Evolutionary conservation across 2,113 vertebrate genomes (phyloP), one percentile per base, ranked within the genome.

Genomic region (Zosterops pallidus): DNA sequence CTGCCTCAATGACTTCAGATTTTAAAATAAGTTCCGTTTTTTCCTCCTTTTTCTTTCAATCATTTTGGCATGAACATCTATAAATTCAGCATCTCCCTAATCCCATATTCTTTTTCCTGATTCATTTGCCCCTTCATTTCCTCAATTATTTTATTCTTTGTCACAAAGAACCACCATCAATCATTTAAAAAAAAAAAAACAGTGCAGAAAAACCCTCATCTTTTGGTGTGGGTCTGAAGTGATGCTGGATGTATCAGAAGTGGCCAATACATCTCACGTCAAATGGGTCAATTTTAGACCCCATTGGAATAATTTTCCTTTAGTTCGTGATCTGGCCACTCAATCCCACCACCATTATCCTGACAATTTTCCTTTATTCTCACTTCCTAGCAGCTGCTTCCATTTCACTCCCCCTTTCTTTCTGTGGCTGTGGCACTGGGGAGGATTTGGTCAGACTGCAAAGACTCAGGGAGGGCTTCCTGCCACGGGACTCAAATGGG

Each of bases 331-430:
- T 29, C 42, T 42, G 55, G 67, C 35, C 52, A 55, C 28, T 39
- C 35, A 37, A 25, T 41, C 67, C 84, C 75, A 70, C 16, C 59
- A 63, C 75, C 33, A 39, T 55, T 37, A 62, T 24, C 75, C 70
- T 55, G 91, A 69, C 50, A 42, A 59, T 62, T 69, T 26, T 57
- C 55, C 62, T 80, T 49, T 44, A 46, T n/a, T 85, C 82, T 94
- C 85, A 47, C 68, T 69, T 83, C 47, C 79, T 59, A 53, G 59
- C 84, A 95, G 78, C 82, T 89, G 89, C 67, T 95, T 76, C 67
- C 65, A 35, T 79, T 96, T 74, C 71, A 57, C 52, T 64, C n/a
- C 16, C 44, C 70, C 25, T 64, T 71, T 41, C 89, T 64, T 60
- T 55, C 94, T 63, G 75, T 1, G 56, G 72, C 72, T 28, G 74